These are phyloP conservation scores for Cecropterus lyciades DNA, from an alignment of 1,140 invertebrate genomes.

Conservation along the genomic window DNA sequence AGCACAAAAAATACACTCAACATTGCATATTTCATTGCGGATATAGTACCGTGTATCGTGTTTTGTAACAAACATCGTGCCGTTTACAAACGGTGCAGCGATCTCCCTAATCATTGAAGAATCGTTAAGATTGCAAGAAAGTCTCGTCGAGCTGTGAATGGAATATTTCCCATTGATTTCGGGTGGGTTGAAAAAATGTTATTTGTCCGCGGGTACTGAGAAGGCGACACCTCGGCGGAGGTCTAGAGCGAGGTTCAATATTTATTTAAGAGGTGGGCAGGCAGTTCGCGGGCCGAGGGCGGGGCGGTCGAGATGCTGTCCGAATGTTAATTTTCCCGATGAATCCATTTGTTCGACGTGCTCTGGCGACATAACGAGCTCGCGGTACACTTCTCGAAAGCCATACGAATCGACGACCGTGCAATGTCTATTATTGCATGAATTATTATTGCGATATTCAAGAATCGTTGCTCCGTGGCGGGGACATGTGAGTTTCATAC, in stretches of 20 bases:
- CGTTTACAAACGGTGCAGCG: not conserved
- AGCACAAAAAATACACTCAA: constrained; percentile 17
- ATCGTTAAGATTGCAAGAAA: constrained; percentile 18
- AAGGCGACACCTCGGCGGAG: constrained; percentile 61
- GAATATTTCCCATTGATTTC: constrained; percentile 36
- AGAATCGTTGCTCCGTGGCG: constrained; percentile 34
- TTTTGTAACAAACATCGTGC: not conserved
- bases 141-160: constrained; percentile 14
- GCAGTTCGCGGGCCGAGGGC: constrained; percentile 35
- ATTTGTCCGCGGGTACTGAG: constrained; percentile 41
- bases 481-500: not conserved
- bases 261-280: constrained; percentile 63
- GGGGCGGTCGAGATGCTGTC: constrained; percentile 54
- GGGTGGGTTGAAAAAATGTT: constrained; percentile 30
- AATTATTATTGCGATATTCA: constrained; percentile 63
- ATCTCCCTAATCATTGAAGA: constrained; percentile 17
- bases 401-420: constrained; percentile 55
- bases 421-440: constrained; percentile 66
- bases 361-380: constrained; percentile 55
- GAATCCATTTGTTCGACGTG: constrained; percentile 73
- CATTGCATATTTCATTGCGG: not conserved
- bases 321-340: constrained; percentile 79
- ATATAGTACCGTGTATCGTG: not conserved
- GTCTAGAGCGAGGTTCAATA: constrained; percentile 70
- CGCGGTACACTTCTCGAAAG: constrained; percentile 66